A percentile compares a stretch with the other conserved stretches of the same genome.
These are phyloP conservation scores for Mormyrus hasselquistii DNA, from an alignment of 2,797 vertebrate genomes.

Conservation along the genomic window DNA sequence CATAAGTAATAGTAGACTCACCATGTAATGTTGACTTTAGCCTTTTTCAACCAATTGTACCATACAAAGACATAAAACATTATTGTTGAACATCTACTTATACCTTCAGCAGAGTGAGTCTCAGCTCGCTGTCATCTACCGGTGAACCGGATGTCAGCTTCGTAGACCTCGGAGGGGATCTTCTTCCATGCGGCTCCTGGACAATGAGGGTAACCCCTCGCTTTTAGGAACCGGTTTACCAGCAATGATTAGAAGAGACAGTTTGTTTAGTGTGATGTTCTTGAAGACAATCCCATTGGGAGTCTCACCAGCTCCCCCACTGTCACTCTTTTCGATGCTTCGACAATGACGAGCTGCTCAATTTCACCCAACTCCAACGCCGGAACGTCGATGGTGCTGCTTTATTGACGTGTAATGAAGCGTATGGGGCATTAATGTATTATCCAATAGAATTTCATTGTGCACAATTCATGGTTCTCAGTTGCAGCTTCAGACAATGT, in stretches of 20 bases:
- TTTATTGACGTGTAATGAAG: not conserved
- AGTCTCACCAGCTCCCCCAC: not conserved
- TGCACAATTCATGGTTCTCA: not conserved
- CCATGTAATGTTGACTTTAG: not conserved
- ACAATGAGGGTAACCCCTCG: not conserved
- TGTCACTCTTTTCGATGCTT: not conserved
- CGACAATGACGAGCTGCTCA: not conserved
- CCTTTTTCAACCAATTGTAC: not conserved
- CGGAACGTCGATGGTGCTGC: not conserved
- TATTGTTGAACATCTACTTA: not conserved
- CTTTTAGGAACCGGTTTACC: not conserved
- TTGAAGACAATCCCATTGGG: not conserved
- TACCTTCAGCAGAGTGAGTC: not conserved
- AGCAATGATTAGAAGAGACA: not conserved
- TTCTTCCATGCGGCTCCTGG: not conserved
- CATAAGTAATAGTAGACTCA: not conserved
- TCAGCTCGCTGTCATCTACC: not conserved
- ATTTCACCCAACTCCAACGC: not conserved
- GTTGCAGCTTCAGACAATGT: not conserved
- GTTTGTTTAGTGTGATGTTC: not conserved
- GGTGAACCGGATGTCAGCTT: not conserved
- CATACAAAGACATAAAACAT: not conserved
- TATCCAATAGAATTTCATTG: not conserved
- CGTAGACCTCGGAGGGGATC: not conserved
- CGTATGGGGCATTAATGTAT: not conserved